A percentile compares a stretch with the other conserved stretches of the same genome.
Conservation (phyloP, 1,140 invertebrate genomes). For the Zaprionus gabonicus region DNA sequence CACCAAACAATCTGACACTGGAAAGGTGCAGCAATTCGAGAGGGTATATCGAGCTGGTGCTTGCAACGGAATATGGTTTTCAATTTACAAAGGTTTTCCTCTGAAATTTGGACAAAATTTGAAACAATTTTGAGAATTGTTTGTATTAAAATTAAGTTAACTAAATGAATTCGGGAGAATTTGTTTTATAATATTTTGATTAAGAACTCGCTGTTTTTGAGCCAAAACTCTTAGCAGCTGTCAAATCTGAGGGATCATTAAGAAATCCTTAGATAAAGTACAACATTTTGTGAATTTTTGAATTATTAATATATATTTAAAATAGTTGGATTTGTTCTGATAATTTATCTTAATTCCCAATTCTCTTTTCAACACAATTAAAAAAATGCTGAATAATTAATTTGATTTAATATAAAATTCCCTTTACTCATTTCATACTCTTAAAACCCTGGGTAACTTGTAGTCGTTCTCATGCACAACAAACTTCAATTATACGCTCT, state of each 20-base stretch:
- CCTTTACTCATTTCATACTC: too few relatives aligned
- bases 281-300: too few relatives aligned
- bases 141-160: background rate
- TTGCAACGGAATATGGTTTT: background rate
- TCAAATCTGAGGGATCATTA: too few relatives aligned
- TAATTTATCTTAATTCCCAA: too few relatives aligned
- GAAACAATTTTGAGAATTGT: background rate
- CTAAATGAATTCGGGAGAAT: too few relatives aligned
- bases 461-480: constrained; percentile 8
- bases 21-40: background rate
- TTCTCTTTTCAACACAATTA: background rate
- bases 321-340: background rate
- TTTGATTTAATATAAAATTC: too few relatives aligned
- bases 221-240: too few relatives aligned
- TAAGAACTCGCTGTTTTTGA: too few relatives aligned
- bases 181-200: background rate
- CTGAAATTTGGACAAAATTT: background rate
- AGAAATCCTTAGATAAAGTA: too few relatives aligned
- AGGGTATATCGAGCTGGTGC: background rate
- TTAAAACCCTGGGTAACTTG: background rate
- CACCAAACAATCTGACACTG: background rate
- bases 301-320: background rate
- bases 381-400: too few relatives aligned
- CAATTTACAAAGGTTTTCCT: background rate
- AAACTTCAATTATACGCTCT: constrained; percentile 10